These are phyloP conservation scores for Leptobrachium ailaonicum DNA, from an alignment of 2,113 vertebrate species.

Conservation along the genomic window DNA sequence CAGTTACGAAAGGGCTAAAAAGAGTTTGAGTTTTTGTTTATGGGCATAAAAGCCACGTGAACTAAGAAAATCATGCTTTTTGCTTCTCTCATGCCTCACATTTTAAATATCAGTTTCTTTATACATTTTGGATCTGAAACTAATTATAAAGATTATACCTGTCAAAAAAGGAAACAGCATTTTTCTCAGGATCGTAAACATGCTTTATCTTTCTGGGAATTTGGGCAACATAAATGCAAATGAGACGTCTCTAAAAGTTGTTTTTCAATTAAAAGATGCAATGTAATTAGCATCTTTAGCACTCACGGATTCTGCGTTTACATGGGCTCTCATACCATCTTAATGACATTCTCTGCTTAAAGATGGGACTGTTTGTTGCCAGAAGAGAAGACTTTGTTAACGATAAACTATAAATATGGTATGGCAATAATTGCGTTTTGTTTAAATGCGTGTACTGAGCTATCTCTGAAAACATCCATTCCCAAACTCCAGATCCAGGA, in stretches of 20 bases:
- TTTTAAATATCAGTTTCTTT: slow-evolving; percentile 14
- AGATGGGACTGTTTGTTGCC: background rate
- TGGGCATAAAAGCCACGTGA: no score
- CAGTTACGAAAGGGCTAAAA: no score
- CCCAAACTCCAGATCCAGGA: no score
- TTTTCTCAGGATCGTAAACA: slow-evolving; percentile 24
- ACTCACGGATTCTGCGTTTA: slow-evolving; percentile 14
- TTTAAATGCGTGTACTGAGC: background rate
- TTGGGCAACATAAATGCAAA: slow-evolving; percentile 41
- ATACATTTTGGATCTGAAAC: slow-evolving; percentile 6
- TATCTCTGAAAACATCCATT: background rate
- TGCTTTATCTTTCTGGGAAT: slow-evolving; percentile 41
- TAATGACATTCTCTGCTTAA: background rate
- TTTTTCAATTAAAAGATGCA: slow-evolving; percentile 37
- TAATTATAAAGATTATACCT: slow-evolving; percentile 30
- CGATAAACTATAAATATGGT: background rate
- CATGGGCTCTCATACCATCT: background rate
- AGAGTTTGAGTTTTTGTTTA: no score
- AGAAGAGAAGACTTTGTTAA: background rate
- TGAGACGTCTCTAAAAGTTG: slow-evolving; percentile 18
- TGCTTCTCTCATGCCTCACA: background rate
- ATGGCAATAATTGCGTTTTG: background rate
- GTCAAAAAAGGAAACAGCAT: slow-evolving; percentile 11
- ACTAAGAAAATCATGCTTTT: background rate
- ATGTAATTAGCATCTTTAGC: slow-evolving; percentile 26